Percentiles rank a stretch among this genome's conserved stretches.
phyloP scores from a whole-genome alignment of 2,113 vertebrate species.

The Dendrocopos noguchii region DNA sequence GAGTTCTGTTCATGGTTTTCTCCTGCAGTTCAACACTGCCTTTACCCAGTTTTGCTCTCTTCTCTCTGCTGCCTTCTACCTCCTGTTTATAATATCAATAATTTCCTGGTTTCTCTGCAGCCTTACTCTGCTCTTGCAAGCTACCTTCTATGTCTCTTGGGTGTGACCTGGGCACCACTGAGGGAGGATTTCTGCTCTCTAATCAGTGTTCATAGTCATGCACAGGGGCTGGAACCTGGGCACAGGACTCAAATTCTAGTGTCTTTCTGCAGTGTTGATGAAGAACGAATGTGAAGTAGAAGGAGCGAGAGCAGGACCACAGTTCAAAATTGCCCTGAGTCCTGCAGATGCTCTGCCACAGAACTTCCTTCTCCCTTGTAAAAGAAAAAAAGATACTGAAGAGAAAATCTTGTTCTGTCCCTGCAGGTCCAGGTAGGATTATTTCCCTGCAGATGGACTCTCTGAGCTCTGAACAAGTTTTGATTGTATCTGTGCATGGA shows the following conservation, averaged over 20 bases:
- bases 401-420: not conserved
- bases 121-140: not conserved
- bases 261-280: not conserved
- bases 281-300: not conserved
- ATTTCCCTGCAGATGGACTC: not conserved
- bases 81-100: not conserved
- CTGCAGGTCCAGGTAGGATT: not conserved
- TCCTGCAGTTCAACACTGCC: not conserved
- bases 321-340: not conserved
- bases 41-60: not conserved
- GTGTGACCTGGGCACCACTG: not conserved
- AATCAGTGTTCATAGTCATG: not conserved
- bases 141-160: not conserved
- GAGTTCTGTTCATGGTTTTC: not conserved
- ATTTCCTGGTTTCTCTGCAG: not conserved
- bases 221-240: not conserved
- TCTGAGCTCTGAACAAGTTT: not conserved
- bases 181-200: not conserved
- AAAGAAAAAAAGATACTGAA: not conserved
- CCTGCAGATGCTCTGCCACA: not conserved
- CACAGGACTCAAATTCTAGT: fast-evolving
- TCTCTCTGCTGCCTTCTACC: not conserved
- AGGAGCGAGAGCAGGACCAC: not conserved
- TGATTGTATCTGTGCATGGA: not conserved
- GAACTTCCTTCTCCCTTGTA: not conserved